These are phyloP conservation scores for Rhinatrema bivittatum DNA, from an alignment of 2,797 vertebrate species.

Conservation along the genomic window DNA sequence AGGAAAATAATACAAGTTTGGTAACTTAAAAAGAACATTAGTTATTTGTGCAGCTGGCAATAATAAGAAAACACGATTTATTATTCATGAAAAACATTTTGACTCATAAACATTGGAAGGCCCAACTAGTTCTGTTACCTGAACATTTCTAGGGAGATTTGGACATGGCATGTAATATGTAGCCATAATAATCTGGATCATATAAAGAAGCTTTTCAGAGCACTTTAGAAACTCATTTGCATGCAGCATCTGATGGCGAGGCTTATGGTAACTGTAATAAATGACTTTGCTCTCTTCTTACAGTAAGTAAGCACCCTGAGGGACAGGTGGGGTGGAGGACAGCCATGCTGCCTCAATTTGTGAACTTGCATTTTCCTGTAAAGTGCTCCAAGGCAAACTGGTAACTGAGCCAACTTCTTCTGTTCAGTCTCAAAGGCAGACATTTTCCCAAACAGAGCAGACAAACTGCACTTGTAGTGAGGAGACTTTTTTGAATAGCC, in stretches of 20 bases:
- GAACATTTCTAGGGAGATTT: no score
- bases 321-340: conserved; percentile 39
- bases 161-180: no score
- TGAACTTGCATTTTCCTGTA: conserved; percentile 56
- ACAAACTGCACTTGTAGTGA: conserved; percentile 62
- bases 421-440: conserved; percentile 39
- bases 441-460: conserved; percentile 42
- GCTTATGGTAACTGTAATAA: conserved; percentile 60
- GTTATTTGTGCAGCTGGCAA: no score
- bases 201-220: no score
- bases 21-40: no score
- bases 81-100: no score
- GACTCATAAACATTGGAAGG: no score
- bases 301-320: conserved; percentile 56
- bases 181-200: no score
- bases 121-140: no score
- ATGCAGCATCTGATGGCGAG: conserved; percentile 50
- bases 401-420: conserved; percentile 56
- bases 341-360: conserved; percentile 51
- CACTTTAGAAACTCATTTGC: conserved; percentile 50
- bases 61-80: no score
- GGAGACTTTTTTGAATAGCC: conserved; percentile 72
- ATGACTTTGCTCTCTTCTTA: conserved; percentile 52
- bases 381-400: conserved; percentile 45
- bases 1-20: no score